Base-by-base conservation (phyloP, 35 echinoderm and acorn worm genomes). In the Lytechinus pictus region DNA sequence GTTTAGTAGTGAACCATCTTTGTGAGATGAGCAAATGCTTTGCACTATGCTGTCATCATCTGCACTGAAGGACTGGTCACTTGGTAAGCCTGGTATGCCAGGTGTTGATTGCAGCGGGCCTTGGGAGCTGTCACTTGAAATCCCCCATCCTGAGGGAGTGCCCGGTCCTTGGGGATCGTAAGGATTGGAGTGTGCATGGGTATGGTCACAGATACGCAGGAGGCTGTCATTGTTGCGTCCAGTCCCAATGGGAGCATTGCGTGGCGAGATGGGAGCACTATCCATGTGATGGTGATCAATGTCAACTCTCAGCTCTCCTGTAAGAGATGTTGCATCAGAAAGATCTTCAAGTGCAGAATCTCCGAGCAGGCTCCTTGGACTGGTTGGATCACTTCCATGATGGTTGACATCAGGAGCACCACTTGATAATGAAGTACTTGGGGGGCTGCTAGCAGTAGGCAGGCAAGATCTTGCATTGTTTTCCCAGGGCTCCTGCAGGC, bases 401-500 rank as follows among this genome's bases (percentile, higher is more conserved):
- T 93, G 92, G 92, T 57, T 27, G 21, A 28, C 52, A 14, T 54
- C 52, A 10, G 10, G 19, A 21, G 53, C 54, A 90, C 29, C 28
- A 54, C 52, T 29, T 79, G 66, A 6, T 24, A 79, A 7, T 52
- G 88, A 52, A 10, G 92, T 93, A 57, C 14, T 54, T 53, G 92
- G 5, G 57, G 96, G 58, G 58, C 91, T 94, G 79, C 92, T 96
- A 93, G 96, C 89, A 79, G 96, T 91, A 92, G 95, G 96, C 58
- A 91, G 96, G 95, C 96, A 97, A 95, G 96, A 97, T 95, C 96
- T 97, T 97, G 96, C 96, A 93, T 79, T 92, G 89, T 97, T 88
- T 56, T 89, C 89, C 96, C 96, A 97, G 94, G 96, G 96, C 95
- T 95, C 96, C 96, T 97, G 57, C 93, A 94, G 61, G 95, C 95